Conservation (phyloP, 2,797 vertebrate genomes). For the Pelochelys cantorii region DNA sequence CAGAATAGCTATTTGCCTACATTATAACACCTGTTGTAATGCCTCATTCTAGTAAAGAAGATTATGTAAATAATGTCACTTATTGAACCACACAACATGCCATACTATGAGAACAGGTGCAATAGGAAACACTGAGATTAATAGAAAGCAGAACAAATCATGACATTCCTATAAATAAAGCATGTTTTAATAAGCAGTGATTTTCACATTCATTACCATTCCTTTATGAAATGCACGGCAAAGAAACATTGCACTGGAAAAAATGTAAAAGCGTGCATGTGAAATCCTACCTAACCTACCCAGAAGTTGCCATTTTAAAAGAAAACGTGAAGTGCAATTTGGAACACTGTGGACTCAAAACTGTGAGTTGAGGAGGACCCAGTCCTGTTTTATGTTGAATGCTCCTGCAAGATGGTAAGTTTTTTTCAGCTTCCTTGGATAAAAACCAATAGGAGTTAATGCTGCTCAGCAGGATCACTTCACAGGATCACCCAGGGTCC, state of each 20-base stretch:
- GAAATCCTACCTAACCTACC: neutral
- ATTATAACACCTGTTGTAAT: conserved; percentile 16
- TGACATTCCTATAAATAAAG: conserved; percentile 54
- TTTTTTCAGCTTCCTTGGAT: neutral
- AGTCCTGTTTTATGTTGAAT: rapidly evolving
- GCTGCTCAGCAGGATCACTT: neutral
- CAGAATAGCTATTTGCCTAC: conserved; percentile 6
- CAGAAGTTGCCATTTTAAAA: neutral
- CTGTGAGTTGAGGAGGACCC: rapidly evolving
- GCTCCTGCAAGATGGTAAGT: neutral
- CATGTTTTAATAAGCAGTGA: conserved; percentile 56
- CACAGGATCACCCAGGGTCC: neutral
- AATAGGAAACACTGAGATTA: conserved; percentile 32
- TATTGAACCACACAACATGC: conserved; percentile 33
- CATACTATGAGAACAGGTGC: neutral
- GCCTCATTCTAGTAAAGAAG: conserved; percentile 28
- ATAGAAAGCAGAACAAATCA: neutral
- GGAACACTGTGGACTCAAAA: neutral
- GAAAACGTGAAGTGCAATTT: neutral
- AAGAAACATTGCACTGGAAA: neutral
- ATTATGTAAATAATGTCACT: conserved; percentile 39
- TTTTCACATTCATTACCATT: conserved; percentile 38
- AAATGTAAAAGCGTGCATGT: neutral
- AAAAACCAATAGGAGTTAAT: neutral
- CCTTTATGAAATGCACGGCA: conserved; percentile 18